Evolutionary conservation across 1,140 invertebrate species (phyloP).

Genomic region (Oncopeltus fasciatus): DNA sequence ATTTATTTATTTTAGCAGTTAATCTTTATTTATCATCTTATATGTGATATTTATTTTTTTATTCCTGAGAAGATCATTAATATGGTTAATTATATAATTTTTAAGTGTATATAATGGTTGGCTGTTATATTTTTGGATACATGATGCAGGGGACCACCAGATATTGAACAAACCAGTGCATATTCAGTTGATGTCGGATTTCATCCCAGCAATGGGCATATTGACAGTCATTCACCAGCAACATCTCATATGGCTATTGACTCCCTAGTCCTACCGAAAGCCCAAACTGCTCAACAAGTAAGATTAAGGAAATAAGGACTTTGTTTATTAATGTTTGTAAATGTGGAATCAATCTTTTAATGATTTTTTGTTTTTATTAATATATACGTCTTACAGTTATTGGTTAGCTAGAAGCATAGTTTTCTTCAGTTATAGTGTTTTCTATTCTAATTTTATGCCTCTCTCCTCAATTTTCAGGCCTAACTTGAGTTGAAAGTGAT

Average conservation of each 20-base stretch:
- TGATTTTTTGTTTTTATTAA: background rate
- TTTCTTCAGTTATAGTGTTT: no score
- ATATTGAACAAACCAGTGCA: slow-evolving; percentile 26
- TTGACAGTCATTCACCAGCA: slow-evolving; percentile 40
- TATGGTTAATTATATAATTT: no score
- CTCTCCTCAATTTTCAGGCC: no score
- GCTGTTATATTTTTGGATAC: slow-evolving; percentile 9
- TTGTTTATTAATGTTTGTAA: background rate
- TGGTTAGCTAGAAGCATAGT: no score
- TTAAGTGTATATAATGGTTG: slow-evolving; percentile 30
- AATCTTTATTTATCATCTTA: no score
- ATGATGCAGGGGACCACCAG: slow-evolving; percentile 25
- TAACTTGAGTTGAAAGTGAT: no score
- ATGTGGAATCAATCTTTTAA: background rate
- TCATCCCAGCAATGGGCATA: slow-evolving; percentile 38
- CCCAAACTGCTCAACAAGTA: slow-evolving; percentile 44
- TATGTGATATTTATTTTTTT: no score
- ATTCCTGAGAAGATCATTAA: no score
- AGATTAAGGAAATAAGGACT: no score
- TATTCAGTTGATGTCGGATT: slow-evolving; percentile 27
- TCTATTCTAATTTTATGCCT: no score
- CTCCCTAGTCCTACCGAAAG: slow-evolving; percentile 39
- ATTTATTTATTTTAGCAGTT: no score
- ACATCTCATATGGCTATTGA: slow-evolving; percentile 35
- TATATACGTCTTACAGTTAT: no score